Conservation (phyloP, 2,888 invertebrate genomes). For the Monopis laevigella region DNA sequence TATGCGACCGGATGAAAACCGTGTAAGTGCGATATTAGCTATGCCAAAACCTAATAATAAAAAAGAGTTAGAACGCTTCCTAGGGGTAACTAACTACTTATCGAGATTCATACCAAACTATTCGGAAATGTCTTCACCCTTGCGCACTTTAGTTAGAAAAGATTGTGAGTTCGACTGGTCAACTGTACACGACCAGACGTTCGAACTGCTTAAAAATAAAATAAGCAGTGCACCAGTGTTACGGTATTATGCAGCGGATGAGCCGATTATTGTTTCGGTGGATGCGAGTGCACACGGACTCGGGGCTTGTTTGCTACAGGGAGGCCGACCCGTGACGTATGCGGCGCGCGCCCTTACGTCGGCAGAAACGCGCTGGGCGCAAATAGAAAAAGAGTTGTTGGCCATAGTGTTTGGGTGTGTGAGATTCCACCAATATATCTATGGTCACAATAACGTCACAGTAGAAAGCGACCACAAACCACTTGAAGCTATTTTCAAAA, state of each 20-base stretch:
- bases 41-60: no score
- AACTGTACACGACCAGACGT: slow-evolving; percentile 6
- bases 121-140: slow-evolving; percentile 4
- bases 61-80: no score
- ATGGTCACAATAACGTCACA: slow-evolving; percentile 20
- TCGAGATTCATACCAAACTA: slow-evolving; percentile 14
- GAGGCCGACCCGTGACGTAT: slow-evolving; percentile 14
- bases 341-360: slow-evolving; percentile 17
- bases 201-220: slow-evolving; percentile 8
- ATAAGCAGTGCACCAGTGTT: slow-evolving; percentile 13
- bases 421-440: slow-evolving; percentile 21
- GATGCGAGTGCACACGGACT: slow-evolving; percentile 14
- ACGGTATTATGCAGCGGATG: slow-evolving; percentile 12
- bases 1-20: no score
- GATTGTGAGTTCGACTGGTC: slow-evolving; percentile 12
- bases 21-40: no score
- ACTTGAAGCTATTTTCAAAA: slow-evolving; percentile 25
- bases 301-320: slow-evolving; percentile 16
- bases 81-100: slow-evolving; percentile 13
- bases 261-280: slow-evolving; percentile 15
- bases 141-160: slow-evolving; percentile 14
- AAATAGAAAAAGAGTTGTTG: slow-evolving; percentile 21
- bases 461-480: slow-evolving; percentile 29
- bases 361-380: slow-evolving; percentile 16
- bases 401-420: slow-evolving; percentile 19